Evolutionary conservation across 1,140 invertebrate species (phyloP), one percentile per base, ranked within the genome.

Genomic region (Cherax destructor): DNA sequence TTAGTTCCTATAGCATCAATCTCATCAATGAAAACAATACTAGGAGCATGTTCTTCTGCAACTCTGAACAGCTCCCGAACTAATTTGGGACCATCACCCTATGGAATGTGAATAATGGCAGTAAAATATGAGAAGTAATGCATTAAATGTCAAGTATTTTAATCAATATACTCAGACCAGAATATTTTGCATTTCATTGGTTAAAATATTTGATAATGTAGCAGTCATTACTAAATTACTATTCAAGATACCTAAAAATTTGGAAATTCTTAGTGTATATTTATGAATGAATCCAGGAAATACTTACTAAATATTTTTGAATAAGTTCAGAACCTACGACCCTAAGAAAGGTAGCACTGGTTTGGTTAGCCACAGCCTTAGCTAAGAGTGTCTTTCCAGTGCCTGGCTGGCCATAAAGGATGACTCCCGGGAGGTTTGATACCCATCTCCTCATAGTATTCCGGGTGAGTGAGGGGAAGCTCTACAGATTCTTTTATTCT

Each of bases 381-480:
- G 99, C 99, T 47, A 99, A 95, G 21, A 99, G 95, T 1, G 99
- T 99, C 95, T 99, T 99, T 0, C 99, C 99, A 80, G 99, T 99
- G 52, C 99, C 99, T 3, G 99, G 99, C 79, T 98, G 97, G 0
- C 99, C 99, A 95, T 99, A 99, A 11, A 99, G 95, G 94, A 99
- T 99, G 9, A 99, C 99, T 93, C 99, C 99, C 95, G 0, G 99
- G 99, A 41, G 99, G 99, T 94, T 99, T 99, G 91, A 99, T 99
- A 92, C 99, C 99, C 99, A 99, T 99, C 95, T 99, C 99, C 95
- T 99, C 99, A 94, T 99, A 99, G 95, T 99, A 99, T 95, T 99
- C 99, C 21, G 99, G 99, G 96, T 99, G 99, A 59, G 99, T 99
- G 21, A 99, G 95, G 1, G 99, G 99, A 79, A 99, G 95, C 95